Evolutionary conservation across 2,888 invertebrate species (phyloP).

Genomic region (Galerucella nymphaeae): DNA sequence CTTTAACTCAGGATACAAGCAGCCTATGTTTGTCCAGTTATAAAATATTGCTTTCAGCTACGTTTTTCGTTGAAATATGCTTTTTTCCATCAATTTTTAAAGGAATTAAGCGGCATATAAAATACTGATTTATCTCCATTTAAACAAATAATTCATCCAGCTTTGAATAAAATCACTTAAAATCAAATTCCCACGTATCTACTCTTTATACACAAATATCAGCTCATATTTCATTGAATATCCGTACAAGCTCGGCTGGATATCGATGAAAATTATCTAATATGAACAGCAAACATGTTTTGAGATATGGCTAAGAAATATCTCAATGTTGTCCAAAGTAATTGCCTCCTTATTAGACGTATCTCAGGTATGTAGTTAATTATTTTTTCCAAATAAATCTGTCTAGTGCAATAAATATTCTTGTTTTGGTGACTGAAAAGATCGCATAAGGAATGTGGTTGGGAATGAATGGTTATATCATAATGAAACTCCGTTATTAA

Average conservation of each 20-base stretch:
- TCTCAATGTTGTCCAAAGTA: conserved; percentile 37
- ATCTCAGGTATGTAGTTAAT: conserved; percentile 30
- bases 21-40: too few species aligned
- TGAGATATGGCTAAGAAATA: conserved; percentile 16
- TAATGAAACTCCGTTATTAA: conserved; percentile 36
- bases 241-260: neutral
- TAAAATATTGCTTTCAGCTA: too few species aligned
- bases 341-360: conserved; percentile 42
- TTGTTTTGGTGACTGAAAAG: conserved; percentile 37
- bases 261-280: conserved; percentile 13
- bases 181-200: neutral
- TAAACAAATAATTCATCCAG: too few species aligned
- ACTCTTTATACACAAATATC: neutral
- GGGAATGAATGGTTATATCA: conserved; percentile 28
- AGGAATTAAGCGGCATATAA: too few species aligned
- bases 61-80: too few species aligned
- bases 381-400: conserved; percentile 44
- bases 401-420: conserved; percentile 36
- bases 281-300: conserved; percentile 13
- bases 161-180: neutral
- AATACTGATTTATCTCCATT: too few species aligned
- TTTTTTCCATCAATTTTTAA: too few species aligned
- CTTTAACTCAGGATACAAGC: too few species aligned
- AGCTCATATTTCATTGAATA: neutral
- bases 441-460: conserved; percentile 33